phyloP scores from a whole-genome alignment of 1,140 invertebrate genomes.

The Solenopsis fugax region DNA sequence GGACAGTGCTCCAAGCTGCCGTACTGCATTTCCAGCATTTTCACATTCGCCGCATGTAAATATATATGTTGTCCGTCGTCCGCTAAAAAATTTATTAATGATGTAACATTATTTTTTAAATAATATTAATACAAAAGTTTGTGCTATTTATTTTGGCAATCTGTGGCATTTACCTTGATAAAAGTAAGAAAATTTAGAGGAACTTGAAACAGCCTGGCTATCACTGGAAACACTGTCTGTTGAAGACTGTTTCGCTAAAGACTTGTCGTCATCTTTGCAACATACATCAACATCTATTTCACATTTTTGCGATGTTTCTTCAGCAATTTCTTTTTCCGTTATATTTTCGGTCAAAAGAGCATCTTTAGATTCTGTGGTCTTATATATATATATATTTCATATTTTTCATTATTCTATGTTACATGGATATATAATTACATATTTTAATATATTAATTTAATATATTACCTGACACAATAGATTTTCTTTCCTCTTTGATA shows the following conservation, averaged over 20 bases:
- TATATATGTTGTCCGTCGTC: constrained; percentile 97
- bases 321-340: constrained; percentile 30
- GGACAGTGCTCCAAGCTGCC: constrained; percentile 94
- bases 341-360: background rate
- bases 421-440: background rate
- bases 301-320: constrained; percentile 26
- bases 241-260: constrained; percentile 39
- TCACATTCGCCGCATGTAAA: constrained; percentile 95
- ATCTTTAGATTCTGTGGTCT: constrained; percentile 29
- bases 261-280: constrained; percentile 8
- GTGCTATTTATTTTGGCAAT: background rate
- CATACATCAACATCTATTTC: constrained; percentile 20
- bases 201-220: constrained; percentile 33
- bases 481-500: constrained; percentile 85
- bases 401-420: constrained; percentile 20
- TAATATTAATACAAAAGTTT: background rate
- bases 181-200: constrained; percentile 92
- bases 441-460: constrained; percentile 52
- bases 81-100: constrained; percentile 86
- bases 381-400: constrained; percentile 9
- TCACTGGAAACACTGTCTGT: constrained; percentile 48
- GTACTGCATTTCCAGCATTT: constrained; percentile 95
- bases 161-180: constrained; percentile 91
- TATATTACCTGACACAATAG: constrained; percentile 65
- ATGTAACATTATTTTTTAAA: background rate